These are phyloP conservation scores for Invenusta paracnida DNA, from an alignment of 2,888 invertebrate genomes.

Conservation along the genomic window DNA sequence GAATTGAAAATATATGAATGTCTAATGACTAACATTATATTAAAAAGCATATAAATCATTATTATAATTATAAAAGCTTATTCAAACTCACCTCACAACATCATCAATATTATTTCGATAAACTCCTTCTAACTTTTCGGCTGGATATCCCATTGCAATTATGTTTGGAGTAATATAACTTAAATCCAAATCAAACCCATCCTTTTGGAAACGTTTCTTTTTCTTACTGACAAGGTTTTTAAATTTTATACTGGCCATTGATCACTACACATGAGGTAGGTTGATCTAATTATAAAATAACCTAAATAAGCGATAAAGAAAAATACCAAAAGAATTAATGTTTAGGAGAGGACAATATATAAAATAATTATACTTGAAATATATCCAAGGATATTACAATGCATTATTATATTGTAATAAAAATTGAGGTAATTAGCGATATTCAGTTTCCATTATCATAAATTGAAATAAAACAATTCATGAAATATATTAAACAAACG, in stretches of 20 bases:
- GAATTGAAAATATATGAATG: background rate
- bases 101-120: constrained; percentile 94
- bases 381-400: no score
- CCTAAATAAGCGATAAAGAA: no score
- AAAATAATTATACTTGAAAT: no score
- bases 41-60: background rate
- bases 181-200: constrained; percentile 93
- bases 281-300: no score
- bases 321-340: no score
- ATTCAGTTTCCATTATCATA: no score
- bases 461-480: no score
- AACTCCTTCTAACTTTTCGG: constrained; percentile 85
- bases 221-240: constrained; percentile 78
- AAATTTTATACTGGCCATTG: constrained; percentile 41
- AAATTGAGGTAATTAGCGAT: no score
- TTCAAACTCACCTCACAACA: constrained; percentile 66
- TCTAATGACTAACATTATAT: no score
- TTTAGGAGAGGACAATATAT: no score
- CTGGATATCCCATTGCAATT: constrained; percentile 98
- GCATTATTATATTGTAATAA: no score
- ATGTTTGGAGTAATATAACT: constrained; percentile 83
- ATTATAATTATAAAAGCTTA: background rate
- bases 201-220: constrained; percentile 82
- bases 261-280: background rate
- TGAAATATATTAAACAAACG: no score